Conservation (phyloP, 2,797 vertebrate species). For the Darevskia nairensis region DNA sequence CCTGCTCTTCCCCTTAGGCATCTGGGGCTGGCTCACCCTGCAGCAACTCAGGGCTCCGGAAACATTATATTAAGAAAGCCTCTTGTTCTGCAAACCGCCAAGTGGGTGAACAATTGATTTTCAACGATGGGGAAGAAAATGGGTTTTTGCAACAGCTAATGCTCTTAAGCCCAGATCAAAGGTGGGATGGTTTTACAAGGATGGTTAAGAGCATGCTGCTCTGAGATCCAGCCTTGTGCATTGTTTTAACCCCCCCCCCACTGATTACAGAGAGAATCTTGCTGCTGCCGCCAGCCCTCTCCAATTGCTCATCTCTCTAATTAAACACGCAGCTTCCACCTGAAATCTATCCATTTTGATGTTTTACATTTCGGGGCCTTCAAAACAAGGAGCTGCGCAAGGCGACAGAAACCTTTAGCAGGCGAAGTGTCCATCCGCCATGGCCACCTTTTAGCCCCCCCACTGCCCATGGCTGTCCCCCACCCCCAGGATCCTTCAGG, state of each 20-base stretch:
- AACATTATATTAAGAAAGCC: neutral
- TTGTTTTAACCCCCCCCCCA: slow-evolving; percentile 51
- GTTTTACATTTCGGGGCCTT: neutral
- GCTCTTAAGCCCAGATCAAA: slow-evolving; percentile 63
- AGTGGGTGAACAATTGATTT: slow-evolving; percentile 60
- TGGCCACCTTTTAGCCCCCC: neutral
- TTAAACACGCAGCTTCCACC: slow-evolving; percentile 45
- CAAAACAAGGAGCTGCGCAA: slow-evolving; percentile 34
- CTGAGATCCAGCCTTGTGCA: slow-evolving; percentile 27
- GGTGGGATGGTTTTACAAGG: slow-evolving; percentile 48
- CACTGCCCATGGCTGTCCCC: neutral
- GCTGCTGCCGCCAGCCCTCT: neutral
- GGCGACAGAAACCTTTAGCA: neutral
- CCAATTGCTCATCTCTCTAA: slow-evolving; percentile 37
- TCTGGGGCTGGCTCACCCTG: neutral
- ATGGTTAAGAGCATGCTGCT: slow-evolving; percentile 36
- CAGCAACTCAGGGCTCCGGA: neutral
- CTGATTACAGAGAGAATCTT: too few relatives aligned
- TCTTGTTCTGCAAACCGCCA: neutral
- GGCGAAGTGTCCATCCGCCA: neutral
- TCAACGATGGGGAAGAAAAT: neutral
- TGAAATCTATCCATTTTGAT: slow-evolving; percentile 23
- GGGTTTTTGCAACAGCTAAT: slow-evolving; percentile 50
- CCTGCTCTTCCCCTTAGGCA: neutral
- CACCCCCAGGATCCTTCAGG: fast-evolving